phyloP scores from a whole-genome alignment of 1,140 invertebrate species.

The Leptoteleia sp. region DNA sequence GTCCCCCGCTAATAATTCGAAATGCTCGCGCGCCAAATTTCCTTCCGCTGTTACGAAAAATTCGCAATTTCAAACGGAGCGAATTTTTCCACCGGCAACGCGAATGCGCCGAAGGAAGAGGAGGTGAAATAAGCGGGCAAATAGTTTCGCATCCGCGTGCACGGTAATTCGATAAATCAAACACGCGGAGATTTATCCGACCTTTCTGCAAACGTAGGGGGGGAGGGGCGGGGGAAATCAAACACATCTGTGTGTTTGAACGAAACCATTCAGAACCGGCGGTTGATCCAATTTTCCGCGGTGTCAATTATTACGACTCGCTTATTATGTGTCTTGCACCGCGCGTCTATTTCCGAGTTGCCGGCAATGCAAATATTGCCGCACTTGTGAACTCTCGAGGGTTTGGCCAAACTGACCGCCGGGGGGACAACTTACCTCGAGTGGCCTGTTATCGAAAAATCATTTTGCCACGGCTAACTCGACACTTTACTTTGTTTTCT shows the following conservation, averaged over 20 bases:
- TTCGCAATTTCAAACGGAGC: too few species aligned
- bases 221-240: conserved; percentile 11
- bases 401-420: conserved; percentile 2
- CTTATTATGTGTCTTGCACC: conserved; percentile 20
- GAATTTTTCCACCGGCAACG: too few species aligned
- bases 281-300: conserved; percentile 12
- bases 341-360: conserved; percentile 2
- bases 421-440: not conserved
- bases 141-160: not conserved
- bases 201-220: conserved; percentile 7
- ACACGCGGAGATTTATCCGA: conserved; percentile 6
- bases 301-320: conserved; percentile 14
- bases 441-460: not conserved
- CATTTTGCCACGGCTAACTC: not conserved
- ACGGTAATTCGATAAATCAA: not conserved
- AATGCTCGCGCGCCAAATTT: too few species aligned
- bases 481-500: not conserved
- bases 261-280: conserved; percentile 3
- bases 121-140: too few species aligned
- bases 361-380: conserved; percentile 18
- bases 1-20: too few species aligned
- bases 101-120: too few species aligned
- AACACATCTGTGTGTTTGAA: conserved; percentile 12
- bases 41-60: too few species aligned
- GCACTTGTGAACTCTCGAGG: conserved; percentile 1